These are phyloP conservation scores for Glossophaga mutica DNA, from an alignment of 2,797 vertebrate species.

Conservation along the genomic window DNA sequence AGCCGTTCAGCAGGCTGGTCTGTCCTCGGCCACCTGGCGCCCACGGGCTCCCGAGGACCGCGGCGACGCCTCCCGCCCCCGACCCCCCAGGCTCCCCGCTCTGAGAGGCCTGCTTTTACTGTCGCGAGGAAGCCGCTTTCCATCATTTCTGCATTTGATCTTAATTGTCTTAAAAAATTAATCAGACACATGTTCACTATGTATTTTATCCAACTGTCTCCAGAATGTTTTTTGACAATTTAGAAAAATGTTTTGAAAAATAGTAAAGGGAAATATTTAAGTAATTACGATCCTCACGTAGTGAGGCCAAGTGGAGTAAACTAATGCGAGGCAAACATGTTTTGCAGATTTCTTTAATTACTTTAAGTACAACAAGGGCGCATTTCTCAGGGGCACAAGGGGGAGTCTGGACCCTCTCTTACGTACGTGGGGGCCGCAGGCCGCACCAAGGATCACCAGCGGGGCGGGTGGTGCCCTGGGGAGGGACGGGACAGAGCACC, in stretches of 20 bases:
- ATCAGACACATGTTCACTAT: slow-evolving; percentile 80
- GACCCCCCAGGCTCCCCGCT: neutral
- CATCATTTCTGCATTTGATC: slow-evolving; percentile 78
- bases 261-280: slow-evolving; percentile 82
- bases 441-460: neutral
- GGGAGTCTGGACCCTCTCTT: neutral
- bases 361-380: slow-evolving; percentile 77
- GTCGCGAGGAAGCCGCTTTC: slow-evolving; percentile 1
- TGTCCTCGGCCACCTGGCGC: neutral
- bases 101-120: slow-evolving; percentile 49
- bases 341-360: slow-evolving; percentile 80
- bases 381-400: neutral
- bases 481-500: neutral
- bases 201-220: slow-evolving; percentile 80
- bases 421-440: neutral
- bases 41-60: neutral
- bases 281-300: slow-evolving; percentile 78
- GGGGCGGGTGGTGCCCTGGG: neutral
- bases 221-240: slow-evolving; percentile 82
- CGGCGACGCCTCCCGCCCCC: neutral
- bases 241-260: slow-evolving; percentile 83
- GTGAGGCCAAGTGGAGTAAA: slow-evolving; percentile 79
- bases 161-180: slow-evolving; percentile 84
- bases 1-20: too few relatives aligned
- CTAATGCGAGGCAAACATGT: slow-evolving; percentile 76